Evolutionary conservation across 2,797 vertebrate species (phyloP).

Genomic region (Leucoraja ocellata): DNA sequence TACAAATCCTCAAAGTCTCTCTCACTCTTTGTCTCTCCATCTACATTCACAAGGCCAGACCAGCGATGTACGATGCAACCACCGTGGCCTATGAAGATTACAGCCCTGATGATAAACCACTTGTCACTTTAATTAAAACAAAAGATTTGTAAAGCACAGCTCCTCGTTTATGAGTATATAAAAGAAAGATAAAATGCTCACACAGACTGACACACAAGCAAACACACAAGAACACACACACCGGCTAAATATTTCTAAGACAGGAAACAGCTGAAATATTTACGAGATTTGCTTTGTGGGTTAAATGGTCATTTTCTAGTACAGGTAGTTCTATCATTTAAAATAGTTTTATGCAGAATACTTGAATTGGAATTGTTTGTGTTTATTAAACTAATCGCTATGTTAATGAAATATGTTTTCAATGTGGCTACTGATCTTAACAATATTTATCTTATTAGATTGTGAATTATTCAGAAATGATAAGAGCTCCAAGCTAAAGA

Average conservation of each 20-base stretch:
- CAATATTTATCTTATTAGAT: conserved; percentile 25
- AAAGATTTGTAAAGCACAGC: conserved; percentile 90
- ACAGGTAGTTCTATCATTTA: background rate
- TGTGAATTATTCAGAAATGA: conserved; percentile 28
- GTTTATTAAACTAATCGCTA: conserved; percentile 6
- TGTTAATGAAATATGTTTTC: conserved; percentile 36
- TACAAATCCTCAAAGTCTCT: background rate
- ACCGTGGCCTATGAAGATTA: conserved; percentile 95
- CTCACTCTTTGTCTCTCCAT: background rate
- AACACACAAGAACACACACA: conserved; percentile 39
- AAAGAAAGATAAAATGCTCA: conserved; percentile 56
- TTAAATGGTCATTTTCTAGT: background rate
- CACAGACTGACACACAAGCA: conserved; percentile 33
- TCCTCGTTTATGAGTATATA: conserved; percentile 48
- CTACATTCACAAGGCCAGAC: conserved; percentile 67
- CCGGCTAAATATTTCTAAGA: conserved; percentile 74
- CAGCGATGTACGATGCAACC: conserved; percentile 94
- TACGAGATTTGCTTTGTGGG: conserved; percentile 53
- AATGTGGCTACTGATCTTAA: conserved; percentile 11
- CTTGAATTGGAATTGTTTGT: conserved; percentile 9
- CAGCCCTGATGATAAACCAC: conserved; percentile 93
- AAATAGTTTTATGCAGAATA: conserved; percentile 15
- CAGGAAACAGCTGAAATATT: conserved; percentile 52
- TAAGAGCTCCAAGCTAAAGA: background rate
- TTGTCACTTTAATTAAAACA: conserved; percentile 98